Conservation (phyloP, 2,113 vertebrate species). For the Platichthys stellatus region DNA sequence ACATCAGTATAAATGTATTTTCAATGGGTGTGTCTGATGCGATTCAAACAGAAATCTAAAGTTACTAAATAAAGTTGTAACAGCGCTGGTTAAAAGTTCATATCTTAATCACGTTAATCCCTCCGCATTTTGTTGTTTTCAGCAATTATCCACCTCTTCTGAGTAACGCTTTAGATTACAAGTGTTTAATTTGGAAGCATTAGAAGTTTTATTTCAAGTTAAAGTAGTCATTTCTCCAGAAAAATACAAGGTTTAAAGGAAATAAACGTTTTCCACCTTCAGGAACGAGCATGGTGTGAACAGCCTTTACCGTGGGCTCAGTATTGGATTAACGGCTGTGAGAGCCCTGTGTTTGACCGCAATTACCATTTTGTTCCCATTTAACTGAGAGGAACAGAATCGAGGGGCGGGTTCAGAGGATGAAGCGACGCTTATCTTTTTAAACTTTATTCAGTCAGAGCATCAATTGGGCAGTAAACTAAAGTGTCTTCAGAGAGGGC, state of each 20-base stretch:
- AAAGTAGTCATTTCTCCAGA: not conserved
- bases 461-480: not conserved
- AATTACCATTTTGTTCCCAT: not conserved
- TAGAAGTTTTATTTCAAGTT: not conserved
- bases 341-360: slow-evolving; percentile 5
- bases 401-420: not conserved
- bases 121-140: no score
- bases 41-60: not conserved
- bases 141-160: not conserved
- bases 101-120: no score
- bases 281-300: not conserved
- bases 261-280: not conserved
- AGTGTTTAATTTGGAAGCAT: not conserved
- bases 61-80: not conserved
- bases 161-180: not conserved
- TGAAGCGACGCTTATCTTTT: not conserved
- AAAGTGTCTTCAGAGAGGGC: not conserved
- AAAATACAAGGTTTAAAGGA: not conserved
- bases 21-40: not conserved
- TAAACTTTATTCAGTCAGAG: not conserved
- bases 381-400: not conserved
- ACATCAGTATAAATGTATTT: not conserved
- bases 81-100: not conserved
- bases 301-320: not conserved
- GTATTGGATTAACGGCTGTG: not conserved